A percentile compares a stretch with the other conserved stretches of the same genome.
phyloP scores from a whole-genome alignment of 1,140 invertebrate species.

The Nebria ingens region DNA sequence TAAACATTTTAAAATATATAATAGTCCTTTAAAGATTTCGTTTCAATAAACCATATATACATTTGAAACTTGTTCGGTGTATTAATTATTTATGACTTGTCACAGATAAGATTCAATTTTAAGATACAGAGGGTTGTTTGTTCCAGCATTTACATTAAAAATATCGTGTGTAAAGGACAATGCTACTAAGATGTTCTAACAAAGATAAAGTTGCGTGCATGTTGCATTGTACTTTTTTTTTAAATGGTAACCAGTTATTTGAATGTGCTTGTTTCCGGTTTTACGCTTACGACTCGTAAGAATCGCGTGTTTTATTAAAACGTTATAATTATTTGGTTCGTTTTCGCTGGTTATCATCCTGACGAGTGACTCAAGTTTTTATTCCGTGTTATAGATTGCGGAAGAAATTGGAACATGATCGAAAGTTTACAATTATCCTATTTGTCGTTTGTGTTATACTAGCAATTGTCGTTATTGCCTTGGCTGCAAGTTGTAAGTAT shows the following conservation, averaged over 20 bases:
- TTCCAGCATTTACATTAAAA: too few species aligned
- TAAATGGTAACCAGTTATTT: not conserved
- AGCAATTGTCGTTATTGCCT: not conserved
- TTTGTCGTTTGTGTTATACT: slow-evolving; percentile 1
- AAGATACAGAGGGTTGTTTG: too few species aligned
- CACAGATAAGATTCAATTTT: too few species aligned
- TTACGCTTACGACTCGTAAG: too few species aligned
- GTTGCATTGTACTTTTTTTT: not conserved
- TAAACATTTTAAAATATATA: too few species aligned
- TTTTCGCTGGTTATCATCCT: not conserved
- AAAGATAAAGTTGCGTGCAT: not conserved
- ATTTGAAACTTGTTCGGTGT: too few species aligned
- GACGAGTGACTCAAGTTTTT: not conserved
- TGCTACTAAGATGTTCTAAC: not conserved
- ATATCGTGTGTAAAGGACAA: too few species aligned
- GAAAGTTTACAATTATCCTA: slow-evolving; percentile 1
- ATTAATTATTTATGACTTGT: too few species aligned
- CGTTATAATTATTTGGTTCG: not conserved
- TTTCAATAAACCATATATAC: too few species aligned
- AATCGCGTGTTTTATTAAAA: not conserved
- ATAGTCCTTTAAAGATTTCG: too few species aligned
- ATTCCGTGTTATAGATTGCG: not conserved
- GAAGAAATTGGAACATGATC: slow-evolving; percentile 1
- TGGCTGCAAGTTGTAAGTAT: slow-evolving; percentile 4
- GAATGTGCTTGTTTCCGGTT: too few species aligned